A percentile compares a stretch with the other conserved stretches of the same genome.
Evolutionary conservation across 2,888 invertebrate genomes (phyloP).

Genomic region (Xylocampa areola): DNA sequence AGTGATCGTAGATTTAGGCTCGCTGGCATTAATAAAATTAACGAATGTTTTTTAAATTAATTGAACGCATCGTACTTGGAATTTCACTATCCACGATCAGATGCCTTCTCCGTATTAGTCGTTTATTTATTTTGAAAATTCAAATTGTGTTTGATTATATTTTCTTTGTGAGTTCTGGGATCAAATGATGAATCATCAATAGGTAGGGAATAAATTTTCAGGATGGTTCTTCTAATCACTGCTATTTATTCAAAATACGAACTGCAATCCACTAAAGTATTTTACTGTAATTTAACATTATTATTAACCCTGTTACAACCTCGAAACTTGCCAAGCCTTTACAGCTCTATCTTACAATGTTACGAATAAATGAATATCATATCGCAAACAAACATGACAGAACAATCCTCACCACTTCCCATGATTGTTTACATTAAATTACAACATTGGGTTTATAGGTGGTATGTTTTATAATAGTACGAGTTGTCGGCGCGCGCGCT

Average conservation of each 20-base stretch:
- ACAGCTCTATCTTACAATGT: conserved; percentile 45
- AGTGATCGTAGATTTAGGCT: conserved; percentile 86
- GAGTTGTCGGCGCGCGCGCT: conserved; percentile 66
- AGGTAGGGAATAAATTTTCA: conserved; percentile 10
- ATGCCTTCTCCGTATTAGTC: conserved; percentile 72
- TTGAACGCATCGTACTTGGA: conserved; percentile 83
- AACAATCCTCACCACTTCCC: conserved; percentile 79
- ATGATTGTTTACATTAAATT: conserved; percentile 86
- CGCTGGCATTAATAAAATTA: conserved; percentile 88
- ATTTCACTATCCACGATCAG: conserved; percentile 80
- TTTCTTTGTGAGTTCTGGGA: conserved; percentile 32
- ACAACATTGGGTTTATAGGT: conserved; percentile 79
- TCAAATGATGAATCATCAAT: conserved; percentile 32
- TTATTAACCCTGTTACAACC: conserved; percentile 37
- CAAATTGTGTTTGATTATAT: conserved; percentile 41
- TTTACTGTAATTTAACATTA: conserved; percentile 36
- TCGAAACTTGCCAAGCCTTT: conserved; percentile 29
- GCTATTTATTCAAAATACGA: conserved; percentile 31
- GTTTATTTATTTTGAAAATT: conserved; percentile 53
- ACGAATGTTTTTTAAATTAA: conserved; percentile 88
- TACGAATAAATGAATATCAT: conserved; percentile 58
- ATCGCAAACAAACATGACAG: conserved; percentile 70
- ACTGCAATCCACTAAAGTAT: no score
- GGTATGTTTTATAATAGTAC: conserved; percentile 62
- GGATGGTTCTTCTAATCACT: conserved; percentile 33